Evolutionary conservation across 2,888 invertebrate genomes (phyloP).

Genomic region (Phortica okadai): DNA sequence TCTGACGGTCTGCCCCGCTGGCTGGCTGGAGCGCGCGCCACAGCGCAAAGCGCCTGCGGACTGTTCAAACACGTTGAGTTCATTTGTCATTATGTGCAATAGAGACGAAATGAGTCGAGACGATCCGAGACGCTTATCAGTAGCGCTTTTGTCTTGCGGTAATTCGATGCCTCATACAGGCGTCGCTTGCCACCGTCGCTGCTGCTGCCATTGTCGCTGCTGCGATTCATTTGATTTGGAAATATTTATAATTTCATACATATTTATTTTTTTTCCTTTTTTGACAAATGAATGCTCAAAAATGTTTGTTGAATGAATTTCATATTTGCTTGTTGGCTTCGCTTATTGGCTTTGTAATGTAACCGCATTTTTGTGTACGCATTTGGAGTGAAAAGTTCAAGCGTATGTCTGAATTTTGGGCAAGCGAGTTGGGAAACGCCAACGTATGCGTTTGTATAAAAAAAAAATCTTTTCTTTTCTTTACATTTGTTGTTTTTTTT

Average conservation of each 20-base stretch:
- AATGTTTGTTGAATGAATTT: slow-evolving; percentile 35
- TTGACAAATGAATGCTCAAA: background rate
- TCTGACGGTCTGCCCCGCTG: background rate
- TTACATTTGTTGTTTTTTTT: slow-evolving; percentile 2
- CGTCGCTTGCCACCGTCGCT: background rate
- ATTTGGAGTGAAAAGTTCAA: slow-evolving; percentile 36
- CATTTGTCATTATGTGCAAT: background rate
- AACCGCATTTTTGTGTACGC: slow-evolving; percentile 20
- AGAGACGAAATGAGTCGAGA: background rate
- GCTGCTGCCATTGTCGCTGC: no score
- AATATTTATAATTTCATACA: slow-evolving; percentile 47
- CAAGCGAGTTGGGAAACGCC: slow-evolving; percentile 9
- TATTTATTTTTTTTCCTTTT: background rate
- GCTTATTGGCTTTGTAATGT: slow-evolving; percentile 22
- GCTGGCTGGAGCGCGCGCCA: slow-evolving; percentile 31
- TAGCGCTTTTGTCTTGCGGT: slow-evolving; percentile 7
- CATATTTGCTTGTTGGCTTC: slow-evolving; percentile 29
- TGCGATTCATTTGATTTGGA: slow-evolving; percentile 33
- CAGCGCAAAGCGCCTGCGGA: slow-evolving; percentile 19
- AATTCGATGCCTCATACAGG: background rate
- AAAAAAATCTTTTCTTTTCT: background rate
- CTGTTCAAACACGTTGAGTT: background rate
- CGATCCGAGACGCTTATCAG: slow-evolving; percentile 42
- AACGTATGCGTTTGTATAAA: background rate
- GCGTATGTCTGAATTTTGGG: background rate